A percentile compares a stretch with the other conserved stretches of the same genome.
phyloP scores from a whole-genome alignment of 1,140 invertebrate genomes.

The Venturia canescens region DNA sequence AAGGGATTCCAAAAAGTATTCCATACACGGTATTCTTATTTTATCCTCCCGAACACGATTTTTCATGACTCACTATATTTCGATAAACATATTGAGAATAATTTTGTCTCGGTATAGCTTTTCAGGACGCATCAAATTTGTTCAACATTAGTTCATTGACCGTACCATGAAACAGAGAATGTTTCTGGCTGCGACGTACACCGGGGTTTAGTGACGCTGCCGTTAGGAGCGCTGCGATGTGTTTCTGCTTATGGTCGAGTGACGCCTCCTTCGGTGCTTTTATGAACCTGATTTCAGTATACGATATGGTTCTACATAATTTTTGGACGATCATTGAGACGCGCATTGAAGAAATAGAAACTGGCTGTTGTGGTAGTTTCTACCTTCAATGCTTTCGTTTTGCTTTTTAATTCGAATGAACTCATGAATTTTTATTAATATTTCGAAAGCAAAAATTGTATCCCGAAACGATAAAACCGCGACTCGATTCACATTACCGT shows the following conservation, averaged over 20 bases:
- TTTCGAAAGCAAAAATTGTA: too few relatives aligned
- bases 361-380: too few relatives aligned
- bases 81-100: background rate
- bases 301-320: background rate
- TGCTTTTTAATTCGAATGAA: too few relatives aligned
- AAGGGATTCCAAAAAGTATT: background rate
- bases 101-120: background rate
- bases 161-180: background rate
- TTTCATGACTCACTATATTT: background rate
- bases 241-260: background rate
- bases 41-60: background rate
- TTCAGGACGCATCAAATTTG: background rate
- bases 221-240: background rate
- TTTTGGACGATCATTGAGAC: too few relatives aligned
- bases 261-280: background rate
- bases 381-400: too few relatives aligned
- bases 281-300: background rate
- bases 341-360: too few relatives aligned
- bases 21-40: background rate
- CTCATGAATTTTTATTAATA: too few relatives aligned
- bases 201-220: background rate
- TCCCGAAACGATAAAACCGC: too few relatives aligned
- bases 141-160: background rate
- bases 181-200: too few relatives aligned
- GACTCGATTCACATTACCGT: background rate